Conservation (phyloP, 2,797 vertebrate species). For the Poeciliopsis presidionis region DNA sequence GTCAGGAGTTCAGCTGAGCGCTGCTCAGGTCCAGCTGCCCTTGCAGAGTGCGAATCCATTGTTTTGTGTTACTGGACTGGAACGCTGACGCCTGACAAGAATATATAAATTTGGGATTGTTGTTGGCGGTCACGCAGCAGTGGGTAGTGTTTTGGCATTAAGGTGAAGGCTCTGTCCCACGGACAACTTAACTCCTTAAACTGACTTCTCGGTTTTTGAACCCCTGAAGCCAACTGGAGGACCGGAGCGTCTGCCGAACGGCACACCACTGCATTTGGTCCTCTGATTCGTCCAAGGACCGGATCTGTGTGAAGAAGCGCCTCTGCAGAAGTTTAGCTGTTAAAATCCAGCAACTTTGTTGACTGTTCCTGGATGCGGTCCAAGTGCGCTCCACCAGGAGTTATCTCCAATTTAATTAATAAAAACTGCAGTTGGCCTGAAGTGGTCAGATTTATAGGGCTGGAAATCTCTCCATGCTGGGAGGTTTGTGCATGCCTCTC, state of each 20-base stretch:
- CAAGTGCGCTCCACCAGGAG: conserved; percentile 16
- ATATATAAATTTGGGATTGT: conserved; percentile 38
- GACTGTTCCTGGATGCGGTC: conserved; percentile 26
- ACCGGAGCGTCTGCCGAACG: background rate
- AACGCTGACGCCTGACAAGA: conserved; percentile 58
- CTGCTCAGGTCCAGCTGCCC: conserved; percentile 34
- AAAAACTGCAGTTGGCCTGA: conserved; percentile 57
- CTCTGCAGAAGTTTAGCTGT: background rate
- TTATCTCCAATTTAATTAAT: conserved; percentile 47
- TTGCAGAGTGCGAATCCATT: conserved; percentile 37
- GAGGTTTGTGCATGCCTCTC: conserved; percentile 72
- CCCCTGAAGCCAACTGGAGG: background rate
- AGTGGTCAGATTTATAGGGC: conserved; percentile 69
- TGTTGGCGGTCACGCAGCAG: conserved; percentile 47
- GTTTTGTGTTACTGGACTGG: conserved; percentile 53
- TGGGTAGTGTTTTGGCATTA: conserved; percentile 32
- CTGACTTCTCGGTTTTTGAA: background rate
- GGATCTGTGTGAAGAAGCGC: background rate
- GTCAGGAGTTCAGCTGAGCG: conserved; percentile 4
- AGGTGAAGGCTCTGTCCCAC: conserved; percentile 33
- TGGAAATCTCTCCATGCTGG: conserved; percentile 67
- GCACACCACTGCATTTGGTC: background rate
- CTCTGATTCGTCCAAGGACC: no score
- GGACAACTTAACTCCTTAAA: conserved; percentile 18
- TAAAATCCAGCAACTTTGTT: conserved; percentile 25